Percentiles rank a stretch among this genome's conserved stretches.
Evolutionary conservation across 2,113 vertebrate species (phyloP).

Genomic region (Grus americana): DNA sequence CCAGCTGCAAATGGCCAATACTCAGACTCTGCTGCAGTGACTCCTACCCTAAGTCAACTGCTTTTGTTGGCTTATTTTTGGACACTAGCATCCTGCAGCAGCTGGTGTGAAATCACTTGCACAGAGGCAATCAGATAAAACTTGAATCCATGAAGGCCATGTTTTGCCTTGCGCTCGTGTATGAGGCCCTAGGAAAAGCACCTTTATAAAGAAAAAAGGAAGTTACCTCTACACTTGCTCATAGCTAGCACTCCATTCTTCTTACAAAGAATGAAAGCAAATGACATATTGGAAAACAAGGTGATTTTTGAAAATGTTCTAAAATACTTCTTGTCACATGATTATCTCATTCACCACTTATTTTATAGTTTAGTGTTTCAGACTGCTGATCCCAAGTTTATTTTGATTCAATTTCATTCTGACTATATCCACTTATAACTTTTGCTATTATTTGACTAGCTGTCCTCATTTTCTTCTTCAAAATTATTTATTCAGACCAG

Average conservation of each 20-base stretch:
- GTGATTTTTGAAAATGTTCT: neutral
- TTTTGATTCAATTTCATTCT: neutral
- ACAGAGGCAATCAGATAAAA: neutral
- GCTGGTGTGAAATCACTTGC: neutral
- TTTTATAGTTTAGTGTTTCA: neutral
- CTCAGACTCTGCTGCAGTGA: neutral
- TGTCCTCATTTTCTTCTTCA: neutral
- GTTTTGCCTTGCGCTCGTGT: neutral
- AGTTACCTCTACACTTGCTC: neutral
- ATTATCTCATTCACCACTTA: neutral
- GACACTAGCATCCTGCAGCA: neutral
- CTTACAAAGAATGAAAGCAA: neutral
- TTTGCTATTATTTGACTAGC: neutral
- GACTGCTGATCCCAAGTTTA: neutral
- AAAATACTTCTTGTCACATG: neutral
- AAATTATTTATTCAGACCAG: neutral
- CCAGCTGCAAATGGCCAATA: neutral
- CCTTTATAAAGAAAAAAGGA: neutral
- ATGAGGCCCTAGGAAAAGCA: neutral
- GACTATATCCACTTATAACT: neutral
- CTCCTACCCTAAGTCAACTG: neutral
- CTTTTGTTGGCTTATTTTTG: neutral
- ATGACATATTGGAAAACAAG: neutral
- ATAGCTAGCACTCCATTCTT: neutral
- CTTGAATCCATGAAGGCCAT: neutral